These are phyloP conservation scores for Cephus pygmeus DNA, from an alignment of 2,888 invertebrate genomes.

Conservation along the genomic window DNA sequence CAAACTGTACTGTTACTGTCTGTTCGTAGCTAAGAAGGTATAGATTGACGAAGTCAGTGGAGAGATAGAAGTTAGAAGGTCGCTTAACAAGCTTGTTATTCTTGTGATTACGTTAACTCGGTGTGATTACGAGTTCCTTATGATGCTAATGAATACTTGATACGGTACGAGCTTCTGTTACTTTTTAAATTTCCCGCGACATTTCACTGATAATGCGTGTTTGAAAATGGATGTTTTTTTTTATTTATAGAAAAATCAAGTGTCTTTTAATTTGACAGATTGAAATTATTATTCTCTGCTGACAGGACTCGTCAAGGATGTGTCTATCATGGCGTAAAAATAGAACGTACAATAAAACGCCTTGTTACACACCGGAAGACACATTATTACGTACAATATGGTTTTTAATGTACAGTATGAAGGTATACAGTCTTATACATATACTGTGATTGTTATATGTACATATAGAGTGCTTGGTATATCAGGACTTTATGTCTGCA, in stretches of 20 bases:
- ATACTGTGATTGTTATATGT: not conserved
- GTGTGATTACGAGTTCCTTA: not conserved
- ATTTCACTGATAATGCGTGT: not conserved
- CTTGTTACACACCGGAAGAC: not conserved
- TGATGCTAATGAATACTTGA: not conserved
- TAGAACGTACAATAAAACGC: not conserved
- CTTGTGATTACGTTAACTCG: slow-evolving; percentile 45
- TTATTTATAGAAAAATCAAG: not conserved
- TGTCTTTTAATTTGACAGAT: not conserved
- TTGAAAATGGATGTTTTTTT: not conserved
- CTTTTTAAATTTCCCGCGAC: not conserved
- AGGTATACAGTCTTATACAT: too few species aligned
- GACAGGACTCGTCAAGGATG: not conserved
- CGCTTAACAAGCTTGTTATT: slow-evolving; percentile 55
- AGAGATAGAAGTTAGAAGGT: slow-evolving; percentile 25
- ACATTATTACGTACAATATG: not conserved
- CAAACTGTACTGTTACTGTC: not conserved
- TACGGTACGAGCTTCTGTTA: not conserved
- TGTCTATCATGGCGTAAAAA: not conserved
- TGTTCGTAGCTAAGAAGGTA: not conserved
- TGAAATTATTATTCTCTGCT: not conserved
- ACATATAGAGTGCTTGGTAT: not conserved
- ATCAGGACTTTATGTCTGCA: not conserved
- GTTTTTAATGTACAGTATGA: not conserved
- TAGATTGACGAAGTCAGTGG: not conserved